Evolutionary conservation across 1,140 invertebrate genomes (phyloP).

Genomic region (Ganaspis sp.): DNA sequence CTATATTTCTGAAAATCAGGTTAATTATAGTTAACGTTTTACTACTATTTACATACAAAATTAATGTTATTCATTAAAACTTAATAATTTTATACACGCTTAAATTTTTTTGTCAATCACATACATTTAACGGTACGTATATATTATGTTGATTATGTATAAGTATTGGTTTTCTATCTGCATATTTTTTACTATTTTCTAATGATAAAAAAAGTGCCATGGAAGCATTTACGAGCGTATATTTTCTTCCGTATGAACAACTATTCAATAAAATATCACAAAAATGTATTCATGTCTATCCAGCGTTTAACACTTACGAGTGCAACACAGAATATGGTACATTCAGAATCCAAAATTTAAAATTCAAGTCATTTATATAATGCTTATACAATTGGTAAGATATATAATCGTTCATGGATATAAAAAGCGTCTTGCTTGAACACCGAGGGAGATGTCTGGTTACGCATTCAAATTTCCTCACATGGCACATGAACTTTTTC

Average conservation of each 20-base stretch:
- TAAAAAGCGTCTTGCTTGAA: constrained; percentile 65
- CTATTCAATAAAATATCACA: not conserved
- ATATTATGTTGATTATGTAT: no score
- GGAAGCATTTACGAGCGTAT: not conserved
- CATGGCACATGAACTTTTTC: constrained; percentile 61
- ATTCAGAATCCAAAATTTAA: constrained; percentile 64
- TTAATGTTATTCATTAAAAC: not conserved
- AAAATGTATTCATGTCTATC: not conserved
- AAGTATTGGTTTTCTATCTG: no score
- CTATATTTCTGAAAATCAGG: no score
- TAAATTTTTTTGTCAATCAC: not conserved
- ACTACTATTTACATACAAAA: no score
- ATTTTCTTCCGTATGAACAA: constrained; percentile 1
- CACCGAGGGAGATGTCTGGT: constrained; percentile 56
- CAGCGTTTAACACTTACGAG: constrained; percentile 54
- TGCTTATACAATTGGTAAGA: constrained; percentile 59
- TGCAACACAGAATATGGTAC: constrained; percentile 63
- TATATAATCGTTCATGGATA: constrained; percentile 54
- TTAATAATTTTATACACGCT: not conserved
- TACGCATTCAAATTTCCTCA: constrained; percentile 54
- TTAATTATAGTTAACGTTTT: no score
- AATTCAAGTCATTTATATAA: constrained; percentile 56
- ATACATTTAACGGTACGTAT: no score
- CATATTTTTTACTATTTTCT: no score
- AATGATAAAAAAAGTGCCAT: not conserved